A percentile compares a stretch with the other conserved stretches of the same genome.
Conservation (phyloP, 2,888 invertebrate species). For the Nomada flava region DNA sequence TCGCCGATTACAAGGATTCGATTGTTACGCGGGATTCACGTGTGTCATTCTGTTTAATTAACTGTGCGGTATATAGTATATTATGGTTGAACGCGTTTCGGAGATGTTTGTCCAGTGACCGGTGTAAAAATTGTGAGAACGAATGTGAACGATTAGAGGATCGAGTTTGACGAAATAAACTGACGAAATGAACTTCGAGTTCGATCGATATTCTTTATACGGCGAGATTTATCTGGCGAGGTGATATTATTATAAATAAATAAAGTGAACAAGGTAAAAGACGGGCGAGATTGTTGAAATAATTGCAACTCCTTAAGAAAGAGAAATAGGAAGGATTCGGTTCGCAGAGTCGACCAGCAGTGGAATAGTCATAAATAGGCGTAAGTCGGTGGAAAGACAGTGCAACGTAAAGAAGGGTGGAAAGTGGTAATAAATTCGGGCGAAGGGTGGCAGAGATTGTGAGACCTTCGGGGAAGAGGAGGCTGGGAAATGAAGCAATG, state of each 20-base stretch:
- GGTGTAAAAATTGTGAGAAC: background rate
- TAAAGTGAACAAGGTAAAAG: background rate
- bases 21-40: background rate
- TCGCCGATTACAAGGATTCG: background rate
- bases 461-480: background rate
- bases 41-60: background rate
- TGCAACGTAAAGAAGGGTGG: conserved; percentile 16
- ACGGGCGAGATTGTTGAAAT: background rate
- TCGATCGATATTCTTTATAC: background rate
- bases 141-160: background rate
- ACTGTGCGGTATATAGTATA: too few species aligned
- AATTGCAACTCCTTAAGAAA: background rate
- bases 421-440: conserved; percentile 39
- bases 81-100: too few species aligned
- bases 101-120: too few species aligned
- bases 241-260: background rate
- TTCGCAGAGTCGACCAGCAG: background rate
- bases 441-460: conserved; percentile 9
- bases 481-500: background rate
- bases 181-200: background rate
- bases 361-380: conserved; percentile 17
- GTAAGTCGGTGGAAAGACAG: conserved; percentile 15
- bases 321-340: background rate
- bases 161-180: conserved; percentile 1
- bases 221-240: background rate